These are phyloP conservation scores for Calephelis perditalis DNA, from an alignment of 2,888 invertebrate species.

Conservation along the genomic window DNA sequence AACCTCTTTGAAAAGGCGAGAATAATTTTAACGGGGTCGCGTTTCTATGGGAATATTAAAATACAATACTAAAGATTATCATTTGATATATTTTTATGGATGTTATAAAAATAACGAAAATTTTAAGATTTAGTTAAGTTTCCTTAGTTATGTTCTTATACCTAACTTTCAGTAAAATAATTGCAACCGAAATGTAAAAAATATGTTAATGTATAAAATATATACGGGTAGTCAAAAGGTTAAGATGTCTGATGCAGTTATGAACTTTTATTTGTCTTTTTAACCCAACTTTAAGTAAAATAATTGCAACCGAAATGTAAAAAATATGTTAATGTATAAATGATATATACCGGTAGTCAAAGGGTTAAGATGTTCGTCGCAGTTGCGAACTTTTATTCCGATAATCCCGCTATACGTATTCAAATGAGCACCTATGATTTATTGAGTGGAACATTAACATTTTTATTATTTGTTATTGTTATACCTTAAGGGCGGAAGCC, in stretches of 20 bases:
- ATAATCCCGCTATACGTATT: constrained; percentile 74
- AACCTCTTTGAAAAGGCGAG: constrained; percentile 72
- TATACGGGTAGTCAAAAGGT: constrained; percentile 35
- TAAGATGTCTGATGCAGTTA: no score
- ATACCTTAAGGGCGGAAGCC: constrained; percentile 75
- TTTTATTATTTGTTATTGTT: constrained; percentile 80
- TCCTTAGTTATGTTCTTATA: constrained; percentile 3
- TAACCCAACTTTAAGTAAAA: constrained; percentile 14
- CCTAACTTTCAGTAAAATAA: constrained; percentile 21
- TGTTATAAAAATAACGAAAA: constrained; percentile 9
- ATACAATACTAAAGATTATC: constrained; percentile 35
- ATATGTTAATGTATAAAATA: constrained; percentile 56
- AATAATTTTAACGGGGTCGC: constrained; percentile 75
- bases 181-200: constrained; percentile 40
- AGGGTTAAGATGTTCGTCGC: constrained; percentile 41
- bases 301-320: constrained; percentile 38
- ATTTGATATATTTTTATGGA: constrained; percentile 12
- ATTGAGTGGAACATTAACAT: constrained; percentile 79
- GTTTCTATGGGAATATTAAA: constrained; percentile 69
- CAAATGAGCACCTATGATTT: constrained; percentile 78
- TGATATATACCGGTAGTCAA: constrained; percentile 42
- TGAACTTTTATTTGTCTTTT: no score
- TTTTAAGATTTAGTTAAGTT: background rate
- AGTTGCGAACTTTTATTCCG: constrained; percentile 64
- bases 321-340: constrained; percentile 54